These are phyloP conservation scores for Camptogramma bilineatum DNA, from an alignment of 2,888 invertebrate genomes.

Conservation along the genomic window DNA sequence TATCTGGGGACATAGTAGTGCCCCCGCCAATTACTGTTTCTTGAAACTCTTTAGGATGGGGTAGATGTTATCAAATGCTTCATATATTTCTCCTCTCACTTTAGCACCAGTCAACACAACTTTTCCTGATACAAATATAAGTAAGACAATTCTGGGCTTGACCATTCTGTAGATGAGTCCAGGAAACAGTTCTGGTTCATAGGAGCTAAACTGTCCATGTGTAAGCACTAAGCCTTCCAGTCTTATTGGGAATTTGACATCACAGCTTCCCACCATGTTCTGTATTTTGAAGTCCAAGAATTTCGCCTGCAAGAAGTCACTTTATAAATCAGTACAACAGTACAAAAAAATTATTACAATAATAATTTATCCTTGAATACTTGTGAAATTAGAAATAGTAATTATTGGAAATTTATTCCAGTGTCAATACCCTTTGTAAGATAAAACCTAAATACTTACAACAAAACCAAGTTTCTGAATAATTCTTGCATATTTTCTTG, in stretches of 20 bases:
- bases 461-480: conserved; percentile 93
- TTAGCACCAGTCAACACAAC: conserved; percentile 99
- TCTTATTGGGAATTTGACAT: conserved; percentile 91
- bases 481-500: conserved; percentile 93
- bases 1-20: too few relatives aligned
- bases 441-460: too few relatives aligned
- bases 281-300: conserved; percentile 93
- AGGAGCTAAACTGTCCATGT: conserved; percentile 92
- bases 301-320: conserved; percentile 85
- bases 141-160: conserved; percentile 97
- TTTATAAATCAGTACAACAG: background rate
- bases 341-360: too few relatives aligned
- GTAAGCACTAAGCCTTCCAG: conserved; percentile 90
- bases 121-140: conserved; percentile 99
- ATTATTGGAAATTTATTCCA: background rate
- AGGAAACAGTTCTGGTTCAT: conserved; percentile 99
- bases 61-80: conserved; percentile 98
- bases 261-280: conserved; percentile 92
- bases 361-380: background rate
- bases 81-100: conserved; percentile 96
- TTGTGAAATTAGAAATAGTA: background rate
- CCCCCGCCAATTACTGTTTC: conserved; percentile 92
- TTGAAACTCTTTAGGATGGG: conserved; percentile 98
- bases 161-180: conserved; percentile 99
- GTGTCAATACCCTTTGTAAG: too few relatives aligned